A percentile compares a stretch with the other conserved stretches of the same genome.
Conservation (phyloP, 2,797 vertebrate genomes). For the Leptatherina wallacei region DNA sequence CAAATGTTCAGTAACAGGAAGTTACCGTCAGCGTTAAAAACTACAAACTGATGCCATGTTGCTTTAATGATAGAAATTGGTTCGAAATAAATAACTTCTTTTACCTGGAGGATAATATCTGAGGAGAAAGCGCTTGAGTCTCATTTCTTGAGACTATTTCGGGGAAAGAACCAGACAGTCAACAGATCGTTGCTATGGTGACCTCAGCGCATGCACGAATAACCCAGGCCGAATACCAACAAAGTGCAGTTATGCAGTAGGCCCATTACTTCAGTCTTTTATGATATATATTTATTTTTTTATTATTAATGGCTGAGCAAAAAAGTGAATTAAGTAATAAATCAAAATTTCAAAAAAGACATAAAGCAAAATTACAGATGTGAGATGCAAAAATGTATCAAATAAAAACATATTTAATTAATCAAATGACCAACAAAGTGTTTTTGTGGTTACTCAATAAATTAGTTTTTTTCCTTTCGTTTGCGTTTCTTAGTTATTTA, state of each 20-base stretch:
- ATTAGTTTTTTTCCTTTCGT: too few species aligned
- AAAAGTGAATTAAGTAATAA: not conserved
- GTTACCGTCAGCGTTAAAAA: not conserved
- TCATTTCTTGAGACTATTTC: slow-evolving; percentile 78
- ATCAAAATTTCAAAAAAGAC: not conserved
- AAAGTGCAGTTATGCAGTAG: not conserved
- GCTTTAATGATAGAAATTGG: fast-evolving
- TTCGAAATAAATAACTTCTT: not conserved
- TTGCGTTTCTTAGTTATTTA: too few species aligned
- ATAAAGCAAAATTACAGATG: too few species aligned
- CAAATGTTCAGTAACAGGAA: not conserved
- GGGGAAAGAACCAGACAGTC: not conserved
- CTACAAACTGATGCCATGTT: not conserved
- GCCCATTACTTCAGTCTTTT: not conserved
- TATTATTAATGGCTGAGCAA: not conserved
- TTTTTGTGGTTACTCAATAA: too few species aligned
- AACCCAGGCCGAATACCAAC: slow-evolving; percentile 53
- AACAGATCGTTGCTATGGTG: slow-evolving; percentile 76
- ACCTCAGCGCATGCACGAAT: slow-evolving; percentile 6
- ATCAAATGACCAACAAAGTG: too few species aligned
- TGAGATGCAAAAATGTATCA: too few species aligned
- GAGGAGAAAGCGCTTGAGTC: slow-evolving; percentile 88
- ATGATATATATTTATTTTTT: not conserved
- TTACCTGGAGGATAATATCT: slow-evolving; percentile 90
- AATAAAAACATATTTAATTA: too few species aligned